Evolutionary conservation across 1,140 invertebrate genomes (phyloP).

Genomic region (Meloidogyne chitwoodi): DNA sequence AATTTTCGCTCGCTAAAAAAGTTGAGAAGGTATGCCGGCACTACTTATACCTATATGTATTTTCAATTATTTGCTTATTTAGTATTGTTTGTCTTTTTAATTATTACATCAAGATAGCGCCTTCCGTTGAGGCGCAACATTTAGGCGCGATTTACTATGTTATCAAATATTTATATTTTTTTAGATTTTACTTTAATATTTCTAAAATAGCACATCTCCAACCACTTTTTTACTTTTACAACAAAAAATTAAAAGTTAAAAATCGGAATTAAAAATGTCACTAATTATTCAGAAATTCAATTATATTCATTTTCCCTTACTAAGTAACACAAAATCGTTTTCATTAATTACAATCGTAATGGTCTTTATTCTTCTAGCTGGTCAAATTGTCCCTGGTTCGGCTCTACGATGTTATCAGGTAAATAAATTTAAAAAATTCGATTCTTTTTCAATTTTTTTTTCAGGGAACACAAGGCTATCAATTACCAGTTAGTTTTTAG

Average conservation of each 20-base stretch:
- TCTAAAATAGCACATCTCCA: too few relatives aligned
- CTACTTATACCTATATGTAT: too few relatives aligned
- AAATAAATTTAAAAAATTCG: background rate
- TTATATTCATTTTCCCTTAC: background rate
- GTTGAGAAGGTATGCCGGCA: too few relatives aligned
- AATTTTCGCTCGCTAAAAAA: background rate
- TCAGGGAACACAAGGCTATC: background rate
- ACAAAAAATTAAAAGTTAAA: background rate
- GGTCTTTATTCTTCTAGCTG: conserved; percentile 3
- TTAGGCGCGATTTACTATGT: too few relatives aligned
- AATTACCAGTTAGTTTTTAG: background rate
- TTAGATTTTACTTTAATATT: too few relatives aligned
- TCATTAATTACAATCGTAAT: conserved; percentile 1
- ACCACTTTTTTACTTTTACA: too few relatives aligned
- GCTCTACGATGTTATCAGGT: conserved; percentile 8
- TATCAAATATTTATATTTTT: too few relatives aligned
- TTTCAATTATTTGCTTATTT: too few relatives aligned
- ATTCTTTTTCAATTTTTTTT: background rate
- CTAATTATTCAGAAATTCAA: background rate
- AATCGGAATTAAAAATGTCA: background rate
- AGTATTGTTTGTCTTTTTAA: too few relatives aligned
- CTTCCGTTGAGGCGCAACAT: too few relatives aligned
- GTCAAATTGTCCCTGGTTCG: background rate
- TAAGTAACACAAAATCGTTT: background rate
- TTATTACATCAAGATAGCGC: too few relatives aligned